Percentiles rank a stretch among this genome's conserved stretches.
phyloP scores from a whole-genome alignment of 2,113 vertebrate species.

The Pelusios castaneus region DNA sequence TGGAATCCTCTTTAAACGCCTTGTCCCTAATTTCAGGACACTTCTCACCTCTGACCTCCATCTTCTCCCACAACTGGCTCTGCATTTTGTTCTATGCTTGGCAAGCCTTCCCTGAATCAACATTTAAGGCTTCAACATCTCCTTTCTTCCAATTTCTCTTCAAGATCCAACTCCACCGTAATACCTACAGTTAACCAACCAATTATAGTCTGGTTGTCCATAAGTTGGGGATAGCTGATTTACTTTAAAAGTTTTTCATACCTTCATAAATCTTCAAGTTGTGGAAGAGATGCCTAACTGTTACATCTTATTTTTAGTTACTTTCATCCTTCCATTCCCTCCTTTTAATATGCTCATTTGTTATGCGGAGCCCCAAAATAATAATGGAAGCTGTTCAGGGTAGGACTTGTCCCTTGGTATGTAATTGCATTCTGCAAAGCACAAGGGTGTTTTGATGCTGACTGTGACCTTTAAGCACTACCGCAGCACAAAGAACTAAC shows the following conservation, averaged over 20 bases:
- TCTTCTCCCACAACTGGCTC: neutral
- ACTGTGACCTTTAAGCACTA: neutral
- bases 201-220: neutral
- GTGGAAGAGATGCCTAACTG: neutral
- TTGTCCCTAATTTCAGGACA: neutral
- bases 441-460: neutral
- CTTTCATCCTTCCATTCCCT: neutral
- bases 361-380: neutral
- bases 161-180: neutral
- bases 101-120: neutral
- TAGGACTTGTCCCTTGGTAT: neutral
- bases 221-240: neutral
- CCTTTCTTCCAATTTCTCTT: neutral
- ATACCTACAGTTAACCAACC: neutral
- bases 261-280: neutral
- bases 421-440: neutral
- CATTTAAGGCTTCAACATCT: neutral
- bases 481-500: neutral
- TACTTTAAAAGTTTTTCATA: neutral
- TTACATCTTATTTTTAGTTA: neutral
- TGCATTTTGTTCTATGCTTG: neutral
- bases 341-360: conserved; percentile 10
- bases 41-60: neutral
- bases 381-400: neutral
- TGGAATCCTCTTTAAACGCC: neutral